Percentiles rank a stretch among this genome's conserved stretches.
Conservation (phyloP, 2,113 vertebrate genomes). For the Cryptotis parvus region DNA sequence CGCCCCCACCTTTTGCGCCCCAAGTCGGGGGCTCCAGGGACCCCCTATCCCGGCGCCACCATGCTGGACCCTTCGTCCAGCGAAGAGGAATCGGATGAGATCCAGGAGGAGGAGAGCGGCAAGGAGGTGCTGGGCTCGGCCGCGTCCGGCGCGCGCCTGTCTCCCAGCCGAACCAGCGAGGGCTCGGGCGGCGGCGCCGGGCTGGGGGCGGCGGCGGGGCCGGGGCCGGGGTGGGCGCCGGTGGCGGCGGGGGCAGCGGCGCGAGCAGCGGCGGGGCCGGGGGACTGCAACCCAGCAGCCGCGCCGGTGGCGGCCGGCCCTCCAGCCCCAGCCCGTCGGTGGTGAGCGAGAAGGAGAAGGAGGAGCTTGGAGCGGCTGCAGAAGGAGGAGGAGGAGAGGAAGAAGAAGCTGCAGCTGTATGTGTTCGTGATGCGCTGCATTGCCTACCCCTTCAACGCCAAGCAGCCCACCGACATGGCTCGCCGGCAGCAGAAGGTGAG, state of each 20-base stretch:
- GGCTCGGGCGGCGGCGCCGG: slow-evolving; percentile 86
- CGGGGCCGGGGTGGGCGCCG: slow-evolving; percentile 79
- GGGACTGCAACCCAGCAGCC: slow-evolving; percentile 89
- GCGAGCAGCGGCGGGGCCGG: slow-evolving; percentile 83
- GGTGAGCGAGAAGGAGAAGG: slow-evolving; percentile 96
- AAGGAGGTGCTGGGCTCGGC: slow-evolving; percentile 91
- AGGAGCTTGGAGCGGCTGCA: slow-evolving; percentile 97
- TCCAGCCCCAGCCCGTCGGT: slow-evolving; percentile 92
- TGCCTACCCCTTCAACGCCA: slow-evolving; percentile 98
- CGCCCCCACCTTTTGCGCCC: slow-evolving; percentile 58
- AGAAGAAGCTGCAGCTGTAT: slow-evolving; percentile 97
- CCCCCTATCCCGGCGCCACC: slow-evolving; percentile 54
- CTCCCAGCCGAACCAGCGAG: slow-evolving; percentile 93
- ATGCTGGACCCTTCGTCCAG: slow-evolving; percentile 98
- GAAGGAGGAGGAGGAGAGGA: slow-evolving; percentile 96
- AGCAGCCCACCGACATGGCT: slow-evolving; percentile 99
- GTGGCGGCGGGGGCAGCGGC: slow-evolving; percentile 84
- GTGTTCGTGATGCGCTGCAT: slow-evolving; percentile 99
- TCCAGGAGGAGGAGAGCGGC: slow-evolving; percentile 91
- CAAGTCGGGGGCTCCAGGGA: slow-evolving; percentile 39
- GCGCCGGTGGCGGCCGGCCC: slow-evolving; percentile 85
- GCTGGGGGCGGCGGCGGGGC: slow-evolving; percentile 87
- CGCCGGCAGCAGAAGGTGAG: slow-evolving; percentile 98
- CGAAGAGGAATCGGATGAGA: slow-evolving; percentile 95
- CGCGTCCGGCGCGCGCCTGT: slow-evolving; percentile 88